Base-by-base conservation (phyloP, 2,888 invertebrate species). In the Acutogordius australiensis region DNA sequence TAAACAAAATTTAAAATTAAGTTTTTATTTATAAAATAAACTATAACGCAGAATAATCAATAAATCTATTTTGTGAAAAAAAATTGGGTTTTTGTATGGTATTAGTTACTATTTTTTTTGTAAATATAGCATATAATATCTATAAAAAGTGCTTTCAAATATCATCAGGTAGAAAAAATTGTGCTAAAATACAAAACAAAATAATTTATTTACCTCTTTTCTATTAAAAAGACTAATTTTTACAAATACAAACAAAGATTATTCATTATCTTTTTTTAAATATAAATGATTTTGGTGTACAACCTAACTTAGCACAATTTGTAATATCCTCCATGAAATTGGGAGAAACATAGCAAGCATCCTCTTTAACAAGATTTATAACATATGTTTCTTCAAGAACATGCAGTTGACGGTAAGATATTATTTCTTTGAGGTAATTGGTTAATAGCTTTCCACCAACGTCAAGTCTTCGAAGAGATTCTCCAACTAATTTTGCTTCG, bases 311-410 rank as follows among this genome's bases (percentile, higher is more conserved):
- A n/a, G n/a, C n/a, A n/a, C n/a, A n/a, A n/a, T n/a, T n/a, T n/a
- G n/a, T n/a, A 79, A 88, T 80, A 65, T 90, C 88, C 26, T 73
- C 73, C 66, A 78, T 77, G 66, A 88, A 86, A 68, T 91, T 76
- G 64, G 78, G 75, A 0, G 90, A 81, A 0, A 94, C 86, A 74
- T 80, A 97, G 69, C 94, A 94, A 0, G 83, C 79, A 69, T 97
- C 94, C 72, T 99, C 97, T 71, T 99, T 99, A 0, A 82, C 83
- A 73, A 97, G 91, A 72, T 97, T 97, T 57, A 97, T 86, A 0
- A 97, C 88, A 72, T 84, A 88, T 0, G 90, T 88, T 71, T 97
- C 97, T 69, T 94, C 91, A 86, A 91, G 87, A 0, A 99, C 90
- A 74, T 97, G 86, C 56, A 94, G 72, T 62, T 70, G 76, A 75